phyloP scores from a whole-genome alignment of 2,888 invertebrate species.

The Nasonia oneida region DNA sequence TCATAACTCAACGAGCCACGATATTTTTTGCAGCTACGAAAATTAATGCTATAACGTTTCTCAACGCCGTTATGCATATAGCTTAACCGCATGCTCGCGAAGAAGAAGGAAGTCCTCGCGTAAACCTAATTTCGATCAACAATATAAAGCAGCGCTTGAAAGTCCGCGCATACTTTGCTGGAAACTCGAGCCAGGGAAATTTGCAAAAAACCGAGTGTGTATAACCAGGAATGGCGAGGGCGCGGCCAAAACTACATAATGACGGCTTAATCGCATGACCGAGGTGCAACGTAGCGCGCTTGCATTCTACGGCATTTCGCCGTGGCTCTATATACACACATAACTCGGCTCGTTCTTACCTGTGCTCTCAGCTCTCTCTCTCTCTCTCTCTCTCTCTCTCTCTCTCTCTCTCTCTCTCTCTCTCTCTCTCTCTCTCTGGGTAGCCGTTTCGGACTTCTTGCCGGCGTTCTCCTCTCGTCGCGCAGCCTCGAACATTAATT shows the following conservation, averaged over 20 bases:
- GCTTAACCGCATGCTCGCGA: background rate
- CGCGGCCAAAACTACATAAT: constrained; percentile 30
- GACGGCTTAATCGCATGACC: constrained; percentile 38
- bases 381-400: too few species aligned
- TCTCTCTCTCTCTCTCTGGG: background rate
- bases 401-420: background rate
- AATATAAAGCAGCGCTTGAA: background rate
- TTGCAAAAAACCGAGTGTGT: background rate
- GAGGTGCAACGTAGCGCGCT: background rate
- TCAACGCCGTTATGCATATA: background rate
- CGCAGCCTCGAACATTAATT: constrained; percentile 63
- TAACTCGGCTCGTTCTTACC: constrained; percentile 22
- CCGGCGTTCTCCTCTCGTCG: background rate
- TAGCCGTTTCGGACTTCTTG: constrained; percentile 56
- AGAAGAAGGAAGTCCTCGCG: background rate
- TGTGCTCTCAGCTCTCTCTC: background rate
- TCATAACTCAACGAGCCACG: background rate
- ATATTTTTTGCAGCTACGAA: background rate
- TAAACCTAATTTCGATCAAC: background rate
- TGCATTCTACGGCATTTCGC: background rate
- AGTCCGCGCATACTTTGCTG: background rate
- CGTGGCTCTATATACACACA: background rate
- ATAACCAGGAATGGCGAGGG: background rate
- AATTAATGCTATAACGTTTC: background rate
- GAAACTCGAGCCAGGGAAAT: background rate